These are phyloP conservation scores for Scaptomyza pallida DNA, from an alignment of 1,140 invertebrate genomes.

Conservation along the genomic window DNA sequence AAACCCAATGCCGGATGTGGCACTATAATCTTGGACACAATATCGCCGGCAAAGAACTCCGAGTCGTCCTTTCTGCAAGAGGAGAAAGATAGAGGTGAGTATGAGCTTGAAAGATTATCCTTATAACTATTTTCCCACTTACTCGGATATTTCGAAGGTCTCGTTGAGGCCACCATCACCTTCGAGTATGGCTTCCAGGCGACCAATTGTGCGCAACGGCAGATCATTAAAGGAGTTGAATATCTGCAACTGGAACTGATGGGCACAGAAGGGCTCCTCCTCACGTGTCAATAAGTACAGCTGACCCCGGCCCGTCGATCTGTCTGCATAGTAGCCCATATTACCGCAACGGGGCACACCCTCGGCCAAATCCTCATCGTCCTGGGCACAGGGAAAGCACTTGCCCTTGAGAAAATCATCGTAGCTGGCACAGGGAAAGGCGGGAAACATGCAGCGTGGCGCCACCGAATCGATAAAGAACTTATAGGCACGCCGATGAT, in stretches of 20 bases:
- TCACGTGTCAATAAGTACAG: conserved; percentile 94
- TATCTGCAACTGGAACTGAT: conserved; percentile 93
- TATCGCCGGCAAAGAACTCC: conserved; percentile 88
- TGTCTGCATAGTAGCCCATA: conserved; percentile 97
- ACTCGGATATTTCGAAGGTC: conserved; percentile 94
- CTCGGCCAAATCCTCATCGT: conserved; percentile 78
- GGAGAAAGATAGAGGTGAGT: neutral
- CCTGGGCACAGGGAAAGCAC: conserved; percentile 86
- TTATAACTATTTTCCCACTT: conserved; percentile 65
- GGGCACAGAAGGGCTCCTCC: conserved; percentile 96
- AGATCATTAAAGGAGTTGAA: conserved; percentile 89
- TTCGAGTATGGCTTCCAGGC: conserved; percentile 92
- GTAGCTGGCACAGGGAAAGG: conserved; percentile 93
- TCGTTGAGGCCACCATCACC: conserved; percentile 93
- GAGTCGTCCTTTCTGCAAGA: conserved; percentile 90
- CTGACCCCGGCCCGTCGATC: conserved; percentile 90
- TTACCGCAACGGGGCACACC: conserved; percentile 89
- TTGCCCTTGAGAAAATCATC: conserved; percentile 89
- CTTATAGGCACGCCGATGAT: conserved; percentile 95
- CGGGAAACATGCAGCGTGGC: conserved; percentile 94
- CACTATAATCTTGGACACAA: conserved; percentile 92
- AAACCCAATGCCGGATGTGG: conserved; percentile 93
- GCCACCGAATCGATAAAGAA: conserved; percentile 97
- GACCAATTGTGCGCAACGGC: conserved; percentile 88
- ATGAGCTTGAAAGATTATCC: no score